Evolutionary conservation across 1,140 invertebrate species (phyloP), one percentile per base, ranked within the genome.

Genomic region (Ridgeia piscesae): DNA sequence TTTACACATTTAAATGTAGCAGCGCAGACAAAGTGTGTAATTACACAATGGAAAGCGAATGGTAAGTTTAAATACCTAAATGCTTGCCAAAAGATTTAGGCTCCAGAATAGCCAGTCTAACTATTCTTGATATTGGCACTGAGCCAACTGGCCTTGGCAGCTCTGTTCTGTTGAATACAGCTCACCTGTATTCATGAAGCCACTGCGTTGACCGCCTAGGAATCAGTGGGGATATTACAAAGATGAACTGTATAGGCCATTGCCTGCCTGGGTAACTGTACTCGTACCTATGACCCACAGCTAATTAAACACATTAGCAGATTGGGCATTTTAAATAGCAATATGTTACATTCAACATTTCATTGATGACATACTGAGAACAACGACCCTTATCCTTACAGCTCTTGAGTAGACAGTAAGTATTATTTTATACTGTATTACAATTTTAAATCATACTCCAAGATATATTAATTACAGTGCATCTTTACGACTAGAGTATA

Each of bases 281-380:
- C 17, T 0, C 27, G 17, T 14, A 21, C 58, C 14, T 8, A 21
- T 21, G 2, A 8, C 58, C 17, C 2, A 77, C 58, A 27, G 2
- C 58, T 77, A 77, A 77, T 77, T 77, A 77, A 77, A 77, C 58
- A 77, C 58, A 77, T 77, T 77, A 77, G 58, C 58, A 31, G 58
- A 77, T 8, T 77, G 58, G 8, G 17, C 58, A 77, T 77, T 77
- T 77, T 77, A 42, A 42, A 42, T 42, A 77, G 58, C 58, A 77
- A 77, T 31, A 77, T 17, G 58, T 77, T 77, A 6, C 58, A 77
- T 31, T 77, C 58, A 77, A 31, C 2, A 21, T 77, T 77, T 0
- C 11, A 77, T 27, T 9, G 58, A 9, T 27, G 58, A 77, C 27
- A 77, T 31, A 77, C 0, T 21, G 11, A 42, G 42, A 6, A 11